Percentiles rank a stretch among this genome's conserved stretches.
Conservation (phyloP, 2,113 vertebrate species). For the Leptosomus discolor region DNA sequence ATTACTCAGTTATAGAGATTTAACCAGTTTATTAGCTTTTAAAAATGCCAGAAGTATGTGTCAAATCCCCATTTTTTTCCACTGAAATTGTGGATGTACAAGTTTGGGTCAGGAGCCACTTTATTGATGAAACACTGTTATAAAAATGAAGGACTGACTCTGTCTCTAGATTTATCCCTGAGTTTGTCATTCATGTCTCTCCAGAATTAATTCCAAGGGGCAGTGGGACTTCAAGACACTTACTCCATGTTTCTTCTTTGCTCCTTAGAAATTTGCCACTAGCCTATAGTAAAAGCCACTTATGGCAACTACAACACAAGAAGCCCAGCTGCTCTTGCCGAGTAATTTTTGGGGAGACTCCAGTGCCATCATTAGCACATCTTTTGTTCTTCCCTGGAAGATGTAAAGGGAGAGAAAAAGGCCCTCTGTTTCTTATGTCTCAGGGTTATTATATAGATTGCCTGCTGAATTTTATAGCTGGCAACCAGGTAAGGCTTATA, state of each 20-base stretch:
- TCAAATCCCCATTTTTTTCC: slow-evolving; percentile 19
- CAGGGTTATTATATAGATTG: background rate
- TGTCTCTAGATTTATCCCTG: background rate
- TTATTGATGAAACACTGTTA: background rate
- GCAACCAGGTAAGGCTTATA: background rate
- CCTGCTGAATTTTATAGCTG: slow-evolving; percentile 14
- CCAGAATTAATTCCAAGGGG: background rate
- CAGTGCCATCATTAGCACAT: background rate
- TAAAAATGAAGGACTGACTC: background rate
- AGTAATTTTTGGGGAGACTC: background rate
- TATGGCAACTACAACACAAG: background rate
- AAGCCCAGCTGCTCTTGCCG: background rate
- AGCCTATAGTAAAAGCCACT: background rate
- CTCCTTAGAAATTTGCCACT: background rate
- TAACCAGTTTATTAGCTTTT: slow-evolving; percentile 36
- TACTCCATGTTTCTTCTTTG: background rate
- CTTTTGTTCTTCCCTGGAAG: background rate
- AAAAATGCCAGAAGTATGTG: slow-evolving; percentile 31
- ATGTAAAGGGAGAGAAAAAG: background rate
- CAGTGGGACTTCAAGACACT: background rate
- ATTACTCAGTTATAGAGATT: background rate
- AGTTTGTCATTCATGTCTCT: background rate
- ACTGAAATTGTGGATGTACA: background rate
- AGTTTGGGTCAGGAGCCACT: background rate
- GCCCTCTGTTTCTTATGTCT: background rate